Evolutionary conservation across 37 sponge, comb jelly and placozoan genomes (phyloP), one percentile per base, ranked within the genome.

Genomic region (Chondrosia reniformis): DNA sequence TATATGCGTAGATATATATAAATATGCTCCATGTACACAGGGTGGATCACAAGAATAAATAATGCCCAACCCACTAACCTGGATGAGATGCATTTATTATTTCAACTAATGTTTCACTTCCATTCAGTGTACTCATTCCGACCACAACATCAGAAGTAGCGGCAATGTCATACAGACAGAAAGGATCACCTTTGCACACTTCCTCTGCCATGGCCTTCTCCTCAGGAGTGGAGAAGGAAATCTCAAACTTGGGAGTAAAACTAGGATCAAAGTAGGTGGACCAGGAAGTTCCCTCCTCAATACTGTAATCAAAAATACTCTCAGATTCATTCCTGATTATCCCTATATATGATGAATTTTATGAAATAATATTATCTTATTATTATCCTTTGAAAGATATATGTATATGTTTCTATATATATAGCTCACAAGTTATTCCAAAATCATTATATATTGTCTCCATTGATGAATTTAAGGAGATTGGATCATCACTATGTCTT

Each of bases 121-220:
- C 84, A 33, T 80, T 1, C 27, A 80, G 30, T 24, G 89, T 88
- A 5, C 84, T 27, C 55, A 55, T 13, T 22, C 89, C 89, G 44
- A 88, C 80, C 6, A 84, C 84, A 9, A 74, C 58, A 37, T 76
- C 37, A 22, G 56, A 56, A 17, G 84, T 84, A 21, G 84, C 77
- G 12, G 89, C 89, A 34, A 88, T 80, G 52, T 88, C 89, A 76
- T 49, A 88, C 42, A 76, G 65, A 56, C 89, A 88, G 52, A 88
- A 84, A 6, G 34, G 28, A 55, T 84, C 81, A 34, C 67, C 73
- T 36, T 63, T 63, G 75, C 89, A 88, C 9, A 80, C 28, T 22
- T 43, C 40, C n/a, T 76, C 80, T 41, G 89, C 80, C 56, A 64
- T 7, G n/a, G 66, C 62, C 37, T 88, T 78, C 19, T 84, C 44